These are phyloP conservation scores for Colius striatus DNA, from an alignment of 2,113 vertebrate species.

Conservation along the genomic window DNA sequence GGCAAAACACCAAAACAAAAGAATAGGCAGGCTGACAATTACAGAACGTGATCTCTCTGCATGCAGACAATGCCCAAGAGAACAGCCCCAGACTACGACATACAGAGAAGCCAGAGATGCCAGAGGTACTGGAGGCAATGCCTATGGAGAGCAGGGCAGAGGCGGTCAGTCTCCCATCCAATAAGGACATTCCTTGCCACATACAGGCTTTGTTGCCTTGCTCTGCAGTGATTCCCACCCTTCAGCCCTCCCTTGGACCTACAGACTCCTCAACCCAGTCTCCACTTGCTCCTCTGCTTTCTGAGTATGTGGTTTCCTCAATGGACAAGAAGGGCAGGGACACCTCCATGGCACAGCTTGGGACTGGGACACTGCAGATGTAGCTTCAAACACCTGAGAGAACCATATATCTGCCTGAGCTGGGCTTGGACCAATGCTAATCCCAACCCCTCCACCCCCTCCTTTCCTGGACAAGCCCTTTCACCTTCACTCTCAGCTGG, in stretches of 20 bases:
- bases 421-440: neutral
- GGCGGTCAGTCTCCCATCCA: conserved; percentile 13
- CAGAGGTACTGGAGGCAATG: conserved; percentile 33
- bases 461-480: neutral
- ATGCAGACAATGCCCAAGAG: conserved; percentile 77
- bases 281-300: neutral
- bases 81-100: conserved; percentile 77
- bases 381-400: neutral
- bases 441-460: neutral
- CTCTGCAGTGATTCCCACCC: neutral
- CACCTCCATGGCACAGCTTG: neutral
- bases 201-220: neutral
- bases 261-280: neutral
- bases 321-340: neutral
- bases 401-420: neutral
- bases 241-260: neutral
- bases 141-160: conserved; percentile 55
- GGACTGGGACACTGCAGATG: neutral
- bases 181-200: neutral
- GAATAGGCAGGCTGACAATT: conserved; percentile 52
- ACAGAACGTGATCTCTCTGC: conserved; percentile 48
- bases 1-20: conserved; percentile 52
- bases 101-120: conserved; percentile 74
- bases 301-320: fast-evolving
- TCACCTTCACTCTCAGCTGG: neutral